Base-by-base conservation (phyloP, 2,797 vertebrate genomes). In the Hydrophis major region DNA sequence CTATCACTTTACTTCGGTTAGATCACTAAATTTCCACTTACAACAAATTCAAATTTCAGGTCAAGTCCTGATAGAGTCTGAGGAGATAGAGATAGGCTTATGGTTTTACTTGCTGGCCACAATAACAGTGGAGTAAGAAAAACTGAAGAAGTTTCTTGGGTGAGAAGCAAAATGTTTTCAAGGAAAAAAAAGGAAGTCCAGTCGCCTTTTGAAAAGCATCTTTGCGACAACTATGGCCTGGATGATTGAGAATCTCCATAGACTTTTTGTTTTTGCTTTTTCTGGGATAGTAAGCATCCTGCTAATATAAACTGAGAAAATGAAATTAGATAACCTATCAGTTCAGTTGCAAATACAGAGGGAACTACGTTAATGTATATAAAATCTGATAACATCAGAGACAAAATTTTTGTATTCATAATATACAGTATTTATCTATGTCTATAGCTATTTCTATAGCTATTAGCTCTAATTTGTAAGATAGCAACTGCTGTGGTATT, bases 401-500 rank as follows among this genome's bases (percentile, higher is more conserved):
- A 55, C 47, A 25, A 1, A 57, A 5, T 20, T 69, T 11, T 74
- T 61, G 11, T 57, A 66, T 90, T n/a, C 27, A 32, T 13, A 55
- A 25, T 90, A 27, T 78, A 47, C 47, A 47, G 47, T 47, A 50
- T 42, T 59, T 42, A 59, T 89, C 50, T 74, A n/a, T 56, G 6
- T 2, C 32, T 8, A 13, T 63, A 13, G 14, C 5, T 59, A 37
- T n/a, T 53, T 74, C 27, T 90, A 12, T 28, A 66, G 32, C 25
- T 22, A 60, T 60, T 28, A 93, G 89, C 66, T 94, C n/a, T 88
- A 60, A 91, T 88, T 86, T n/a, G 59, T 83, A 88, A 60, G 25
- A 87, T 87, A 94, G 92, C 78, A 96, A 69, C 20, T 90, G 86
- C 95, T 89, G 86, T 89, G 37, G 28, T 93, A 83, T 94, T 97